Evolutionary conservation across 1,140 invertebrate genomes (phyloP).

Genomic region (Latrodectus geometricus): DNA sequence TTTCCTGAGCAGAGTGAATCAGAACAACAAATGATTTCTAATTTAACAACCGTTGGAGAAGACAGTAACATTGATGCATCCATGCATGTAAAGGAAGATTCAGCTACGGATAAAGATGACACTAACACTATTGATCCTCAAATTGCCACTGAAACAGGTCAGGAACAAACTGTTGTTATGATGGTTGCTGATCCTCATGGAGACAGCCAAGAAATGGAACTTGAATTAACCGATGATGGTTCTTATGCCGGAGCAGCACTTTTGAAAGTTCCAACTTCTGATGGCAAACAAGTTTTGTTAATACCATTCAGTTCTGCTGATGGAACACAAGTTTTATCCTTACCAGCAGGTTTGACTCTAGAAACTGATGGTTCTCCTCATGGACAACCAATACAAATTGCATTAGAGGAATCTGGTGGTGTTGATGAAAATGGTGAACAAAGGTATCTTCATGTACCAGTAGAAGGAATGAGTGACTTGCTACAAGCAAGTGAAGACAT

Average conservation of each 20-base stretch:
- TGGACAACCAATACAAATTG: conserved; percentile 16
- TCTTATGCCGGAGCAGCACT: conserved; percentile 30
- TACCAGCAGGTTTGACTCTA: conserved; percentile 41
- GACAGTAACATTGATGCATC: not conserved
- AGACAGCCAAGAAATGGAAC: conserved; percentile 39
- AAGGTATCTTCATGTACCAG: conserved; percentile 16
- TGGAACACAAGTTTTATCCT: conserved; percentile 25
- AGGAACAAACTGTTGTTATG: conserved; percentile 43
- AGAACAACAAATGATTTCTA: conserved; percentile 20
- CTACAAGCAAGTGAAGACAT: conserved; percentile 17
- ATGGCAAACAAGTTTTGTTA: conserved; percentile 41
- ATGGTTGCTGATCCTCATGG: conserved; percentile 48
- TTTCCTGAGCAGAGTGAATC: not conserved
- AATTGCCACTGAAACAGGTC: not conserved
- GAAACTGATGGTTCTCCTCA: conserved; percentile 7
- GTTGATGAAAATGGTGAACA: conserved; percentile 29
- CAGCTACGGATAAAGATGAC: not conserved
- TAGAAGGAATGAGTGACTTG: conserved; percentile 34
- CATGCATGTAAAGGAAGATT: not conserved
- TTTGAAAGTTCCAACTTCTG: conserved; percentile 50
- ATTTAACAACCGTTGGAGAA: not conserved
- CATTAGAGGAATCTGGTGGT: conserved; percentile 14
- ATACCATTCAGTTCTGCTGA: conserved; percentile 27
- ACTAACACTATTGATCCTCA: not conserved
- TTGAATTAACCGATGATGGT: conserved; percentile 35